A percentile compares a stretch with the other conserved stretches of the same genome.
phyloP scores from a whole-genome alignment of 2,797 vertebrate species.

The Acestrorhynchus altus region DNA sequence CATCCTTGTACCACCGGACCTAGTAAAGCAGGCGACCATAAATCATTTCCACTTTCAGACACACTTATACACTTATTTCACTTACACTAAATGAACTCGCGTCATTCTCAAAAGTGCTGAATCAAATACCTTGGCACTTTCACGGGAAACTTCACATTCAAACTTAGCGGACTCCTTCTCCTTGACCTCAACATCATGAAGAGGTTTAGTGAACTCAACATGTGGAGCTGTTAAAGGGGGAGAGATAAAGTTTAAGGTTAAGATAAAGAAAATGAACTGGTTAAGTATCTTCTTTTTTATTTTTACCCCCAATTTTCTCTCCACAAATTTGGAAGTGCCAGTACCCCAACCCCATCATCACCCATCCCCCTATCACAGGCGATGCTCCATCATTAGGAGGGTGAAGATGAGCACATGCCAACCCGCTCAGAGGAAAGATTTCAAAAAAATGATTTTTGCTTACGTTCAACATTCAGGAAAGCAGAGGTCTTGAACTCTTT shows the following conservation, averaged over 20 bases:
- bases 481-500: slow-evolving; percentile 96
- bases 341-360: no score
- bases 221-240: slow-evolving; percentile 84
- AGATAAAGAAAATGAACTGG: not conserved
- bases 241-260: slow-evolving; percentile 9
- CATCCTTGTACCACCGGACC: slow-evolving; percentile 97
- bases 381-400: no score
- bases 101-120: not conserved
- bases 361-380: no score
- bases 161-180: slow-evolving; percentile 94
- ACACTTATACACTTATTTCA: slow-evolving; percentile 2
- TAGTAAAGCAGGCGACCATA: slow-evolving; percentile 57
- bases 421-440: no score
- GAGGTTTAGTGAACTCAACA: slow-evolving; percentile 90
- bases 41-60: not conserved
- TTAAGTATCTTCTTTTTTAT: not conserved
- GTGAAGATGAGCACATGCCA: no score
- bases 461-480: slow-evolving; percentile 95
- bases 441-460: slow-evolving; percentile 67
- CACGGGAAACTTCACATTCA: slow-evolving; percentile 95
- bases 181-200: slow-evolving; percentile 92
- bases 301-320: no score
- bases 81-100: not conserved
- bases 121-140: slow-evolving; percentile 87
- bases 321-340: no score